phyloP scores from a whole-genome alignment of 2,888 invertebrate genomes.

The Ischnura elegans region DNA sequence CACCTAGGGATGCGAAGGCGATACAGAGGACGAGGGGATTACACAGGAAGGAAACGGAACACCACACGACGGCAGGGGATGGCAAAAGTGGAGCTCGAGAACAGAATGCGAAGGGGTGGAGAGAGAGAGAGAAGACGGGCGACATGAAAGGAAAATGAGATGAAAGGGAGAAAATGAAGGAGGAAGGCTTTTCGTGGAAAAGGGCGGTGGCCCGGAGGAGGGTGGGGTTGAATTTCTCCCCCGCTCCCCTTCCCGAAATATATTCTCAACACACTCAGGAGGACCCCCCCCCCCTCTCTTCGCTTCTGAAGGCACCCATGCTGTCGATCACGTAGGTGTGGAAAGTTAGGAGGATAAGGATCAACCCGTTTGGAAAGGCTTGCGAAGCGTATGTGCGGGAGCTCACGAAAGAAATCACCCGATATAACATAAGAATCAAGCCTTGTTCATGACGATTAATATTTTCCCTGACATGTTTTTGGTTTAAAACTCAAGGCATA shows the following conservation, averaged over 20 bases:
- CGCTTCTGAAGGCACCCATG: too few species aligned
- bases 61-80: not conserved
- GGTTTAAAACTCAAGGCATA: too few species aligned
- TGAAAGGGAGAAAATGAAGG: not conserved
- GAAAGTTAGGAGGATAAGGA: too few species aligned
- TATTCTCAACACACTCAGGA: not conserved
- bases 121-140: not conserved
- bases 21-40: not conserved
- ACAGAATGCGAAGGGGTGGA: not conserved
- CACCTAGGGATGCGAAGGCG: not conserved
- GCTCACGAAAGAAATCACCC: too few species aligned
- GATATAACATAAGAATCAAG: too few species aligned
- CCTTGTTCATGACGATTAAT: too few species aligned
- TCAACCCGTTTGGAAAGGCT: too few species aligned
- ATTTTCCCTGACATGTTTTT: too few species aligned
- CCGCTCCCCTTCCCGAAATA: not conserved
- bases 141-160: not conserved
- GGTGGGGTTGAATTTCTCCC: conserved; percentile 16
- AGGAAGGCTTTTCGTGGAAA: not conserved
- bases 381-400: too few species aligned
- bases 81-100: not conserved
- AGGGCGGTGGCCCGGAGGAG: not conserved
- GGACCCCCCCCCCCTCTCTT: not conserved
- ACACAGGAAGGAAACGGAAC: not conserved
- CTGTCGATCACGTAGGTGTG: too few species aligned